Evolutionary conservation across 2,113 vertebrate genomes (phyloP).

Genomic region (Sorex araneus): DNA sequence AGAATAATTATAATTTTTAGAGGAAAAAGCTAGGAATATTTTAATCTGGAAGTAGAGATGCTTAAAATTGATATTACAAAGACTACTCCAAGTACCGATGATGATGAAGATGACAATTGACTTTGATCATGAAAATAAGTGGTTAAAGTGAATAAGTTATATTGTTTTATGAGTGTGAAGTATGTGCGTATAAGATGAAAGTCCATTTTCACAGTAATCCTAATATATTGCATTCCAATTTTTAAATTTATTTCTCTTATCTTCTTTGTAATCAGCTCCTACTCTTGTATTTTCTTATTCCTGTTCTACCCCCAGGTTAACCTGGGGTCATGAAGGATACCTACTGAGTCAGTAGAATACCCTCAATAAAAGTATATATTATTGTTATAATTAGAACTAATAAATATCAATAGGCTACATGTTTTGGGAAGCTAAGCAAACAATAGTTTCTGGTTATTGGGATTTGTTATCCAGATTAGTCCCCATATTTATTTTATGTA

Average conservation of each 20-base stretch:
- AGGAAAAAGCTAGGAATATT: neutral
- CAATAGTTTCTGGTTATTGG: neutral
- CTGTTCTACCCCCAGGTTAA: too few relatives aligned
- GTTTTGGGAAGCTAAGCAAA: too few relatives aligned
- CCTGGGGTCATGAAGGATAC: too few relatives aligned
- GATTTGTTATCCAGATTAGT: neutral
- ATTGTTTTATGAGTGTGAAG: neutral
- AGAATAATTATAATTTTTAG: neutral
- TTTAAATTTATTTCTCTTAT: too few relatives aligned
- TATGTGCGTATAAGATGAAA: neutral
- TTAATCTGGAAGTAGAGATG: neutral
- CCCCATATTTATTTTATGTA: neutral
- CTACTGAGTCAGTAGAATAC: too few relatives aligned
- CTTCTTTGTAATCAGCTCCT: too few relatives aligned
- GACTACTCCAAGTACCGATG: neutral
- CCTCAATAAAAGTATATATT: too few relatives aligned
- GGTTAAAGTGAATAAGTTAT: neutral
- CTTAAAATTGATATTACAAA: neutral
- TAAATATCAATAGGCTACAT: too few relatives aligned
- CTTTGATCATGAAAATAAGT: neutral
- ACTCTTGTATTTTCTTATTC: too few relatives aligned
- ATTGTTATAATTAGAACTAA: too few relatives aligned
- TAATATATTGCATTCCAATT: too few relatives aligned
- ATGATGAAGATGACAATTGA: neutral
- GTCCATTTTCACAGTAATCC: too few relatives aligned